Evolutionary conservation across 2,113 vertebrate species (phyloP).

Genomic region (Coturnix japonica): DNA sequence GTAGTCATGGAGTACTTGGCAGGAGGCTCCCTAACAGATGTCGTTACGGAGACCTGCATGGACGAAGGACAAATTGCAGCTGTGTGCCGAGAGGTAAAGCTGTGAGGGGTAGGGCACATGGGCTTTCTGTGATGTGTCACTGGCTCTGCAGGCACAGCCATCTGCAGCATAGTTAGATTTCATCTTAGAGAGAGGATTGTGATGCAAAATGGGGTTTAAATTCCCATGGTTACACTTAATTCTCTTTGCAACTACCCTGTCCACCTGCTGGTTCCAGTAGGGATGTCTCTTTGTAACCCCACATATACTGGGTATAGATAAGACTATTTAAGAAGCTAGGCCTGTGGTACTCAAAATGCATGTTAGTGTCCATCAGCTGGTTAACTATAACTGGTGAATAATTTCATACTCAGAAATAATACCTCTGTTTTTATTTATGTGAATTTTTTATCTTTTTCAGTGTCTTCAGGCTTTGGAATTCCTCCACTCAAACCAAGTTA

Average conservation of each 20-base stretch:
- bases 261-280: not conserved
- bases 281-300: not conserved
- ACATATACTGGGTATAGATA: not conserved
- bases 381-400: not conserved
- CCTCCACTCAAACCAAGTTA: slow-evolving; percentile 96
- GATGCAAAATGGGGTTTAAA: not conserved
- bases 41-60: slow-evolving; percentile 97
- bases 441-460: slow-evolving; percentile 57
- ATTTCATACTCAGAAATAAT: not conserved
- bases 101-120: fast-evolving
- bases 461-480: slow-evolving; percentile 98
- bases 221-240: not conserved
- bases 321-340: not conserved
- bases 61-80: slow-evolving; percentile 97
- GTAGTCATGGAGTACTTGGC: slow-evolving; percentile 99
- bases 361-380: not conserved
- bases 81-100: slow-evolving; percentile 93
- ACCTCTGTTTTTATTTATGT: not conserved
- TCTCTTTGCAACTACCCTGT: not conserved
- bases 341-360: not conserved
- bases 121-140: fast-evolving
- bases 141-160: not conserved
- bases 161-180: not conserved
- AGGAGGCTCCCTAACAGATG: slow-evolving; percentile 94
- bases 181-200: not conserved